Conservation (phyloP, 2,888 invertebrate genomes). For the Glomeris marginata region DNA sequence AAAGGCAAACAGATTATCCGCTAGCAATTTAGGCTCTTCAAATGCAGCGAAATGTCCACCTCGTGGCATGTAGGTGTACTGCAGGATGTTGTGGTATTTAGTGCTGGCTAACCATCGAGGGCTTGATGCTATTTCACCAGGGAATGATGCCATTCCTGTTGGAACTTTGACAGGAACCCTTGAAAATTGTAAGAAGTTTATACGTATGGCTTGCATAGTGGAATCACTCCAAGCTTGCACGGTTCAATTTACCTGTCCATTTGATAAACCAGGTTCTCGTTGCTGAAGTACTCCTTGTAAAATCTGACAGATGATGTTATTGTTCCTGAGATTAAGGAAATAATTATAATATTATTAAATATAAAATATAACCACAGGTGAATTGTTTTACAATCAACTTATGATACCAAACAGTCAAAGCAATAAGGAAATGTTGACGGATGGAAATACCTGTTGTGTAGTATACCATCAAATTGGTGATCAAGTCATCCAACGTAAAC, state of each 20-base stretch:
- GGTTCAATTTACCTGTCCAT: conserved; percentile 10
- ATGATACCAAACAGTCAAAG: too few species aligned
- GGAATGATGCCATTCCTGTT: conserved; percentile 56
- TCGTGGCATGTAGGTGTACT: conserved; percentile 44
- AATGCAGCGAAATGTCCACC: conserved; percentile 81
- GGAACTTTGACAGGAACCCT: conserved; percentile 54
- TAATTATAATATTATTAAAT: too few species aligned
- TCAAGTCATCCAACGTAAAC: conserved; percentile 50
- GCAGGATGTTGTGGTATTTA: conserved; percentile 50
- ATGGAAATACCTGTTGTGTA: conserved; percentile 53
- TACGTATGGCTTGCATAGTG: background rate
- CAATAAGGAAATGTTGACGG: conserved; percentile 27
- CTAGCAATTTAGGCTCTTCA: conserved; percentile 54
- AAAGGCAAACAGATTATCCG: conserved; percentile 48
- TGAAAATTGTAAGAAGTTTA: conserved; percentile 22
- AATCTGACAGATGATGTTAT: conserved; percentile 14
- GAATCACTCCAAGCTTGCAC: conserved; percentile 40
- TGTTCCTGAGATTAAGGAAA: background rate
- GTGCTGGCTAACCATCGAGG: conserved; percentile 43
- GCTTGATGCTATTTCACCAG: conserved; percentile 45
- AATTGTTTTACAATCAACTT: too few species aligned
- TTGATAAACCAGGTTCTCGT: background rate
- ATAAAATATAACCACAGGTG: too few species aligned
- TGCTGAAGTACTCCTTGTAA: conserved; percentile 11
- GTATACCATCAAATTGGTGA: conserved; percentile 70